These are phyloP conservation scores for Lissocephala sabroskyi DNA, from an alignment of 2,888 invertebrate species.

Conservation along the genomic window DNA sequence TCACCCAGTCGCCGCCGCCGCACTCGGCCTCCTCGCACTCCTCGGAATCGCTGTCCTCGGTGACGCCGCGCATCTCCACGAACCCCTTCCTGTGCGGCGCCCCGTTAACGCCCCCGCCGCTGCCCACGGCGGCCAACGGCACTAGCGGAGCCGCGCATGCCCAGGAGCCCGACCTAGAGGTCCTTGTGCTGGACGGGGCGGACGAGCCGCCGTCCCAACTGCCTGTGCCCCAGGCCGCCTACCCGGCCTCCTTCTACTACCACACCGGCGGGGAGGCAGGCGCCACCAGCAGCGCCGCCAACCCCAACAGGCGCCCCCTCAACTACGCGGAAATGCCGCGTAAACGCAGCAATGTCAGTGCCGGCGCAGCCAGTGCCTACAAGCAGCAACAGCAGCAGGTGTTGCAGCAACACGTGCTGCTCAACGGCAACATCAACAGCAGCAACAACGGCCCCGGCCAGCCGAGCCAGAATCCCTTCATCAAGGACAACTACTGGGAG, in stretches of 20 bases:
- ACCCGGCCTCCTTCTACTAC: constrained; percentile 60
- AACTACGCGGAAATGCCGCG: constrained; percentile 65
- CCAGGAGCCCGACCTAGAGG: constrained; percentile 16
- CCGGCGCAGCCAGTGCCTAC: constrained; percentile 35
- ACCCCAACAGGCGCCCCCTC: constrained; percentile 1
- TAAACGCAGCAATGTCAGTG: constrained; percentile 52
- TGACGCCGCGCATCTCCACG: constrained; percentile 71
- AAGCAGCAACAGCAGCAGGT: constrained; percentile 27
- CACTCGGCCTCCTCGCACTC: constrained; percentile 70
- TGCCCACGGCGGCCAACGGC: constrained; percentile 5
- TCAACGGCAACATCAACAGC: constrained; percentile 31
- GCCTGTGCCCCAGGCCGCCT: constrained; percentile 47
- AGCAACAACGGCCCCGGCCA: constrained; percentile 29
- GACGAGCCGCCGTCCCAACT: constrained; percentile 11
- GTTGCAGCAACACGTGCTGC: constrained; percentile 28
- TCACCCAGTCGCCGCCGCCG: constrained; percentile 69
- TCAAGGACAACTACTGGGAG: constrained; percentile 70
- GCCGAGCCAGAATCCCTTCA: constrained; percentile 67
- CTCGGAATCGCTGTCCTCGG: constrained; percentile 71
- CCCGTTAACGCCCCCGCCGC: constrained; percentile 39
- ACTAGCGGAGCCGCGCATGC: no score
- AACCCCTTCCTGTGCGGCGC: constrained; percentile 70
- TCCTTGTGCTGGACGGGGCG: constrained; percentile 16
- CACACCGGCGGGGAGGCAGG: constrained; percentile 37
- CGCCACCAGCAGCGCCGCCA: constrained; percentile 12